Evolutionary conservation across 1,140 invertebrate species (phyloP), one percentile per base, ranked within the genome.

Genomic region (Oscheius sp.): DNA sequence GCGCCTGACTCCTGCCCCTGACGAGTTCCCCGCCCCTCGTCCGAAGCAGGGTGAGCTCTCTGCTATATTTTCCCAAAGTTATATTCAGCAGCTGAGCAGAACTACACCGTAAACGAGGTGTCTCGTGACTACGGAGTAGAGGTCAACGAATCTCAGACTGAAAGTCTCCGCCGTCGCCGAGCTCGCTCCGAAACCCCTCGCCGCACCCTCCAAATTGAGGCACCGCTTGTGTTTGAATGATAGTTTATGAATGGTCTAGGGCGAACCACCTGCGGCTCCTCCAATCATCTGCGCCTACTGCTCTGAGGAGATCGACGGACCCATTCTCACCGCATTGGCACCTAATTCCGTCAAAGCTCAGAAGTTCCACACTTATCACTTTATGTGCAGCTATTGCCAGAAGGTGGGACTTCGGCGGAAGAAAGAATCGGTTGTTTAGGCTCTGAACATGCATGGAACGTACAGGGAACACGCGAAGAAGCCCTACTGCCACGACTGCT

Each of bases 371-470:
- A 84, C 83, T 13, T 79, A 79, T 59, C 79, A 80, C 61, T 80
- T 83, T 73, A 80, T 82, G 79, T 83, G 82, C 69, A 84, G 70
- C 35, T 83, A 83, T 59, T 83, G 82, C 64, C 82, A 83, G 61
- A 83, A 83, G 65, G 77, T 79, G 32, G 2, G 36, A 46, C n/a
- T 32, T 7, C 3, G 10, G 2, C n/a, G 34, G 35, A 26, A 35
- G 7, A 28, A 28, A 70, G 23, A 23, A 42, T 7, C 49, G 23
- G 23, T 1, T 23, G 45, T 36, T 45, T 79, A 79, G 79, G 81
- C 82, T 31, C 64, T 83, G 31, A 84, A 83, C 64, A 68, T 84
- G 61, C 78, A 80, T 31, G 82, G 82, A 34, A 84, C 83, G 29
- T 83, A 79, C 73, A 69, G 82, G 13, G 82, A 83, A 63, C 82